Conservation (phyloP, 2,113 vertebrate species). For the Hiodon tergisus region DNA sequence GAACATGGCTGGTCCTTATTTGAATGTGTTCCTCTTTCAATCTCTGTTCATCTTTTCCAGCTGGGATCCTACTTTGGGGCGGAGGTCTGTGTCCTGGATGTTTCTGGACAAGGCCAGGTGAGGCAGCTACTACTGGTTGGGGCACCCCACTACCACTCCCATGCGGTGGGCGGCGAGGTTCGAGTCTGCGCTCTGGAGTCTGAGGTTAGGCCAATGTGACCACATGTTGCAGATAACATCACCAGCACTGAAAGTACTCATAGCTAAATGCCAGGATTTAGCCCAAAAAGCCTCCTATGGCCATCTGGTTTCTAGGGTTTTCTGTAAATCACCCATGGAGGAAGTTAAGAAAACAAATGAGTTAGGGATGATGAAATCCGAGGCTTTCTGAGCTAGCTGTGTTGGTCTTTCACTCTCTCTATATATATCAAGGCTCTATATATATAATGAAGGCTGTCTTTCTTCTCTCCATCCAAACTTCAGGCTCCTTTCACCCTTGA, state of each 20-base stretch:
- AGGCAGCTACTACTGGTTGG: conserved; percentile 36
- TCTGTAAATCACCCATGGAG: too few species aligned
- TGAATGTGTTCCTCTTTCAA: not conserved
- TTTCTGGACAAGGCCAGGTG: not conserved
- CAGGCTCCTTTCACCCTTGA: conserved; percentile 11
- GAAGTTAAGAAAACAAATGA: too few species aligned
- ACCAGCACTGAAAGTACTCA: too few species aligned
- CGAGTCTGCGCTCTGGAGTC: conserved; percentile 28
- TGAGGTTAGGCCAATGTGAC: conserved; percentile 12
- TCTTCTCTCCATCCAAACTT: not conserved
- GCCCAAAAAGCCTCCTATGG: too few species aligned
- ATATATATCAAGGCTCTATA: not conserved
- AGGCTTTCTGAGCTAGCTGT: not conserved
- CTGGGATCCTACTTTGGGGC: conserved; percentile 48
- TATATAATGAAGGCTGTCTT: not conserved
- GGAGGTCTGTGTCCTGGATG: conserved; percentile 34
- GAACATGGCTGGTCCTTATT: too few species aligned
- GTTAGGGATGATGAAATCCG: too few species aligned
- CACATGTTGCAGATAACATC: too few species aligned
- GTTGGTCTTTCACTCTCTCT: not conserved
- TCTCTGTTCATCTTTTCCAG: conserved; percentile 19
- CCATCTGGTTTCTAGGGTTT: too few species aligned
- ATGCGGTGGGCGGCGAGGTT: conserved; percentile 37
- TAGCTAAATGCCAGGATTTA: too few species aligned
- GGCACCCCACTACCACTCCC: conserved; percentile 28